A percentile compares a stretch with the other conserved stretches of the same genome.
phyloP scores from a whole-genome alignment of 1,140 invertebrate genomes.

The Akabosia matsudoensis region DNA sequence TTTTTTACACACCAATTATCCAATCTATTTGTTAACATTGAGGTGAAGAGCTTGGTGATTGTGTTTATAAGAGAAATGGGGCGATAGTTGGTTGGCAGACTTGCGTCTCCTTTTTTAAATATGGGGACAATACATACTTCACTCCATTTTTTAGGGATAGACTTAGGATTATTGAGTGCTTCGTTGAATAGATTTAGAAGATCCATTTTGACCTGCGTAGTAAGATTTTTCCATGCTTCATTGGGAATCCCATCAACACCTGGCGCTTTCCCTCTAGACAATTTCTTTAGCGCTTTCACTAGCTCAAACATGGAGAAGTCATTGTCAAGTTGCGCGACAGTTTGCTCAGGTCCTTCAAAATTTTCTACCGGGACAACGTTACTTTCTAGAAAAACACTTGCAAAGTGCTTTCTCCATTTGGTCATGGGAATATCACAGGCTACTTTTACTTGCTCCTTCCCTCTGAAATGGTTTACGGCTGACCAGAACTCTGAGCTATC shows the following conservation, averaged over 20 bases:
- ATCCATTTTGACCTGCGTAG: background rate
- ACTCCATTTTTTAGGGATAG: background rate
- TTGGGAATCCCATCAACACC: constrained; percentile 42
- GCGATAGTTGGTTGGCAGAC: constrained; percentile 27
- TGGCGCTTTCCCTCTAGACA: constrained; percentile 41
- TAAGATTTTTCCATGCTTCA: constrained; percentile 39
- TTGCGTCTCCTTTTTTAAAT: constrained; percentile 28
- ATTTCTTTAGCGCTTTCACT: constrained; percentile 28
- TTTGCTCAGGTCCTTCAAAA: background rate
- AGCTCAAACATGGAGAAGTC: background rate
- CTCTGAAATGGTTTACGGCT: background rate
- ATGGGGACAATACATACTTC: constrained; percentile 26
- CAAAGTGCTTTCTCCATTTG: background rate
- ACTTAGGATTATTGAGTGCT: background rate
- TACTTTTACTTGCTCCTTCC: background rate
- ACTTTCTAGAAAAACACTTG: background rate
- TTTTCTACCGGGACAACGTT: background rate
- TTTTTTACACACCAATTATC: constrained; percentile 18
- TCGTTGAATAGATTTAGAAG: constrained; percentile 18
- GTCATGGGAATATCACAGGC: background rate
- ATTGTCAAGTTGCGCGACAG: background rate
- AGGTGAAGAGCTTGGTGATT: constrained; percentile 29
- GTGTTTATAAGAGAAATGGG: constrained; percentile 31
- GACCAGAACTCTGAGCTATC: background rate
- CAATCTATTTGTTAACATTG: constrained; percentile 11